Evolutionary conservation across 2,888 invertebrate genomes (phyloP), one percentile per base, ranked within the genome.

Genomic region (Diarsia mendica): DNA sequence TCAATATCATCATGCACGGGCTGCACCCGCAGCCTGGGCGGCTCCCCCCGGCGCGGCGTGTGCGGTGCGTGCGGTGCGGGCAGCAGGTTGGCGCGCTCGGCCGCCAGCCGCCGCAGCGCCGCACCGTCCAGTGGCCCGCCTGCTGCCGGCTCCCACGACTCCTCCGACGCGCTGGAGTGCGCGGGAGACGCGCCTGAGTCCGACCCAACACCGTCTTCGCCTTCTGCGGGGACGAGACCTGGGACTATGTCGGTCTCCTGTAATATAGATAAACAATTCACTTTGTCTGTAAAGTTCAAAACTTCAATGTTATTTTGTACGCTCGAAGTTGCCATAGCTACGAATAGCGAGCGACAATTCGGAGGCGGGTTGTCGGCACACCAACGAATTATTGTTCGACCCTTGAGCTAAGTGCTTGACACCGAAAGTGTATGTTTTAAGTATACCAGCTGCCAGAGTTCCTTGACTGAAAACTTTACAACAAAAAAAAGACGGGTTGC

Each of bases 101-200:
- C 86, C 89, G 96, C 95, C 87, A 96, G 97, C 89, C 98, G 98
- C 0, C 98, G 95, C 80, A 98, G 96, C 11, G 98, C 98, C 39
- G 98, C 98, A 23, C 98, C 98, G 93, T 98, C 98, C 77, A 98
- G 96, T 63, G 90, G 86, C 80, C 98, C 98, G 85, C 97, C 96
- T 44, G 88, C 85, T 82, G 97, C 98, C 85, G 97, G 97, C 80
- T 97, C 97, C 90, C 97, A 97, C 80, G 97, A 97, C 33, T 95
- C 90, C 58, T 83, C 82, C 0, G 96, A 97, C 0, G 94, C 96
- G 0, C 96, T 95, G 18, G 96, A 97, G 55, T 93, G 96, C 49
- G 91, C 91, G 48, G 91, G 92, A 1, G 90, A 92, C n/a, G 94
- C 95, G 39, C 85, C 91, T 55, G 69, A 81, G 69, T 68, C 73